Conservation (phyloP, 2,113 vertebrate species). For the Thalassoma bifasciatum region DNA sequence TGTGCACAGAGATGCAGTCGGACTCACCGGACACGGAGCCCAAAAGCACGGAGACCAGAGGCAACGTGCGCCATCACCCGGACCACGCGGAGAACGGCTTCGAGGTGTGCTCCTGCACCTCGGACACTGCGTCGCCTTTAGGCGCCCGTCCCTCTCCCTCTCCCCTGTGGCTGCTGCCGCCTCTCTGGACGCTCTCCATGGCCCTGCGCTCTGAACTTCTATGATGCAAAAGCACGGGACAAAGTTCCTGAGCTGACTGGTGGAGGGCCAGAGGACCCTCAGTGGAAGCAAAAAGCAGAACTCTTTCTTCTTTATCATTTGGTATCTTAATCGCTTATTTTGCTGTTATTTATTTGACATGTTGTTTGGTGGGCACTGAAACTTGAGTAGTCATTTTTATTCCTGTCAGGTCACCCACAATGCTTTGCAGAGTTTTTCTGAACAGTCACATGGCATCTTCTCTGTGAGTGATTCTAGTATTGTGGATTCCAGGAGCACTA, state of each 20-base stretch:
- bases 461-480: constrained; percentile 19
- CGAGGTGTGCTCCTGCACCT: constrained; percentile 94
- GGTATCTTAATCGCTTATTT: constrained; percentile 47
- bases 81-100: constrained; percentile 88
- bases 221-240: constrained; percentile 70
- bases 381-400: constrained; percentile 6
- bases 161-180: constrained; percentile 50
- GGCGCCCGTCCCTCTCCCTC: constrained; percentile 38
- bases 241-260: constrained; percentile 8
- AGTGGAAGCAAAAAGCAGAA: constrained; percentile 48
- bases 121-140: constrained; percentile 58
- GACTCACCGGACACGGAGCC: constrained; percentile 80
- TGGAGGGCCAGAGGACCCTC: constrained; percentile 33
- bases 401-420: constrained; percentile 14
- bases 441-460: constrained; percentile 25
- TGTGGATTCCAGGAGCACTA: constrained; percentile 2
- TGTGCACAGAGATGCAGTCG: constrained; percentile 88
- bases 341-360: constrained; percentile 70
- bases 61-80: constrained; percentile 78
- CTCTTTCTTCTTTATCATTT: constrained; percentile 49
- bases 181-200: constrained; percentile 79
- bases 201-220: constrained; percentile 57
- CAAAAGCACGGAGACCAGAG: constrained; percentile 75
- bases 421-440: constrained; percentile 30
- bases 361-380: constrained; percentile 13